Evolutionary conservation across 2,113 vertebrate genomes (phyloP), one percentile per base, ranked within the genome.

Genomic region (Tragulus kanchil): DNA sequence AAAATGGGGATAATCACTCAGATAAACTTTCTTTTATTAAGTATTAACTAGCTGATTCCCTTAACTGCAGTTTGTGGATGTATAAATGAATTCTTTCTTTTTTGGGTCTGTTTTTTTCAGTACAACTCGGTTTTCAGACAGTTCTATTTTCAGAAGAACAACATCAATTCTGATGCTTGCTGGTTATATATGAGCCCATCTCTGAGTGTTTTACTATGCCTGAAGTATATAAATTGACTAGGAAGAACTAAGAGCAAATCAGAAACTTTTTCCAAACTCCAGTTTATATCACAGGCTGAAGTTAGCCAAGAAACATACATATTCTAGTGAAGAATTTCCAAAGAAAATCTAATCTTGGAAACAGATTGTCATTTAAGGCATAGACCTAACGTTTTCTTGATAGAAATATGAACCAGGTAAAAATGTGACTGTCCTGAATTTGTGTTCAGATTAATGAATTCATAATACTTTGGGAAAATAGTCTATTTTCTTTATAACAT

Each of bases 171-270:
- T 64, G 94, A 54, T 15, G 83, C 42, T 61, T 75, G 45, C 48
- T 23, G 17, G 52, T 52, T 54, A 26, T 56, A 78, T 6, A 2
- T 59, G 61, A 87, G 19, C 23, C 50, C 17, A 75, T 64, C 54
- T 86, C 61, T 59, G 25, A 85, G 81, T 69, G 58, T 81, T 93
- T 92, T 84, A 79, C 45, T 19, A 81, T 85, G 92, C 85, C n/a
- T 85, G 65, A 59, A 45, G 56, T 91, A 78, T 59, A 0, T 45
- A 86, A 94, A 71, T 84, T 93, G 7, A 79, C 61, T 94, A 58
- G 59, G 65, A 92, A 85, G 61, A 89, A 88, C 69, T 71, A 75
- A 85, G 11, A 83, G 36, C 42, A 85, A 62, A 77, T 56, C 2
- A 50, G 31, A 13, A 69, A 90, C 19, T 69, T 83, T 17, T 50